Percentiles rank a stretch among this genome's conserved stretches.
Conservation (phyloP, 2,797 vertebrate genomes). For the Mormyrus hasselquistii region DNA sequence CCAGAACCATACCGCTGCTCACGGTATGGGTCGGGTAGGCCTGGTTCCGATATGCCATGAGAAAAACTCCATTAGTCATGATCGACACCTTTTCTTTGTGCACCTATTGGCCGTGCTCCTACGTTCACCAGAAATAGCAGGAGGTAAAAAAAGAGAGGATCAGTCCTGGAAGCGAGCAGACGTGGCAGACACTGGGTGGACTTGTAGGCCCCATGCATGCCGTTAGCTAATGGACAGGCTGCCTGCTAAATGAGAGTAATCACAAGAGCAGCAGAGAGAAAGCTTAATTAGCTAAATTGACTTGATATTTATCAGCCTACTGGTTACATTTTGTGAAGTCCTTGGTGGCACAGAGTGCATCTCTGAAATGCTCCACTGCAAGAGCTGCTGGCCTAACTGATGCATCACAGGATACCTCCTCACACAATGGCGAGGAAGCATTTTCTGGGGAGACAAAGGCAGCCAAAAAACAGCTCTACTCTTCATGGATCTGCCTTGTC, state of each 20-base stretch:
- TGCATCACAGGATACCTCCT: neutral
- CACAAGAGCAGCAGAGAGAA: neutral
- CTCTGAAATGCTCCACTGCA: neutral
- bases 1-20: too few relatives aligned
- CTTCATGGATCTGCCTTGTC: neutral
- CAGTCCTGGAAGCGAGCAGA: neutral
- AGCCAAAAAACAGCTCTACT: neutral
- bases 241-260: neutral
- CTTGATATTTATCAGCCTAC: neutral
- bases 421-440: neutral
- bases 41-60: neutral
- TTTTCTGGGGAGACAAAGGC: neutral
- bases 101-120: neutral
- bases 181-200: neutral
- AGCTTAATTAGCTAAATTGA: neutral
- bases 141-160: neutral
- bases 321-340: neutral
- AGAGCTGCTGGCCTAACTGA: neutral
- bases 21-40: neutral
- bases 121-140: neutral
- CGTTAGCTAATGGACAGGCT: neutral
- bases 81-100: neutral
- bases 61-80: neutral
- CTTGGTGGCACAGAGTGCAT: neutral
- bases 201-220: neutral